phyloP scores from a whole-genome alignment of 2,113 vertebrate species.

The Equus quagga region DNA sequence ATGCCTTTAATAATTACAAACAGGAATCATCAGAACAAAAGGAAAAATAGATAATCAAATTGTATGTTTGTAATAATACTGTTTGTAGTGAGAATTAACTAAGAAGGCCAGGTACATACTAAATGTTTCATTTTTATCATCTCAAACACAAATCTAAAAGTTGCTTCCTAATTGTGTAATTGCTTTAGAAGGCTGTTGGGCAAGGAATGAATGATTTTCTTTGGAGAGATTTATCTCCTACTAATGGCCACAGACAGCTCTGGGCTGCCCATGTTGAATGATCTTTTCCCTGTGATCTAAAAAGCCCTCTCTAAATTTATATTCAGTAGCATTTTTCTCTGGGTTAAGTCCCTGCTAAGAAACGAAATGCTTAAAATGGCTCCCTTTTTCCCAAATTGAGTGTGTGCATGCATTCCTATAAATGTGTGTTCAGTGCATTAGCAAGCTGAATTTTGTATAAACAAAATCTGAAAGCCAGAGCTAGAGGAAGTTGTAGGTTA shows the following conservation, averaged over 20 bases:
- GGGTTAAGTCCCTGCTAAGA: neutral
- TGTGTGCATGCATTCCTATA: neutral
- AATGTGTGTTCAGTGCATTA: neutral
- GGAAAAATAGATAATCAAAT: neutral
- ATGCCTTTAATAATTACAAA: neutral
- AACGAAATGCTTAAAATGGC: constrained; percentile 2
- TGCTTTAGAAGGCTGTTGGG: neutral
- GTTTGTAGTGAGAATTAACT: neutral
- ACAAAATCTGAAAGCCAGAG: constrained; percentile 6
- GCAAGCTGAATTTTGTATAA: neutral
- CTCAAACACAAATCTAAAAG: neutral
- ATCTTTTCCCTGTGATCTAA: neutral
- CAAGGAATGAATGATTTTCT: neutral
- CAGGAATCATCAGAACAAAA: neutral
- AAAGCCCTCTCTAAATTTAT: neutral
- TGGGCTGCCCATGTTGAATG: neutral
- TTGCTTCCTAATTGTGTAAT: neutral
- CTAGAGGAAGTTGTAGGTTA: neutral
- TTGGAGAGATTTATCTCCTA: neutral
- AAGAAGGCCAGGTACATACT: neutral
- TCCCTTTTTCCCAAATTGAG: neutral
- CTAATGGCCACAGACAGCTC: neutral
- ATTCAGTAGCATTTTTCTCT: constrained; percentile 51
- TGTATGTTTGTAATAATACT: neutral
- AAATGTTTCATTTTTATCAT: neutral